Evolutionary conservation across 2,797 vertebrate genomes (phyloP).

Genomic region (Aeoliscus strigatus): DNA sequence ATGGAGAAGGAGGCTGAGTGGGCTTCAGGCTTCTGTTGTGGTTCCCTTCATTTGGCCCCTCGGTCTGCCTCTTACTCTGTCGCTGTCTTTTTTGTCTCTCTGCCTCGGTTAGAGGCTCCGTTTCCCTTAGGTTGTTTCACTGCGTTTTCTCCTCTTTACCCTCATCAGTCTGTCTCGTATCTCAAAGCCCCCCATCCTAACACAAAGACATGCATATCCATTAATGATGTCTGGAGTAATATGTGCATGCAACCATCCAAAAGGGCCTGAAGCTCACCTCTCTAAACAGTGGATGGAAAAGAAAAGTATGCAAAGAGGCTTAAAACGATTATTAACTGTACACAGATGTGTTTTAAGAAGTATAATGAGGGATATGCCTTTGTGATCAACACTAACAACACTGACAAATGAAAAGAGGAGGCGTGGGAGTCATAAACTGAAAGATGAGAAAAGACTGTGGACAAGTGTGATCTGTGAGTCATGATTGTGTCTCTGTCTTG

Average conservation of each 20-base stretch:
- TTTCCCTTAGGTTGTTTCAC: constrained; percentile 45
- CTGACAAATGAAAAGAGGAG: not conserved
- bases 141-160: constrained; percentile 28
- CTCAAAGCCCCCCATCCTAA: constrained; percentile 24
- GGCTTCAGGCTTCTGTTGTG: constrained; percentile 65
- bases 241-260: constrained; percentile 12
- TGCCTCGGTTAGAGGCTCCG: constrained; percentile 43
- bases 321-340: too few relatives aligned
- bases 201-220: constrained; percentile 19
- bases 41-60: constrained; percentile 57
- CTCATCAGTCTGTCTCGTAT: constrained; percentile 33
- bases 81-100: constrained; percentile 45
- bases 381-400: too few relatives aligned
- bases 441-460: not conserved
- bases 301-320: too few relatives aligned
- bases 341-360: too few relatives aligned
- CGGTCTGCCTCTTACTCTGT: constrained; percentile 40
- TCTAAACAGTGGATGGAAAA: too few relatives aligned
- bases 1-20: constrained; percentile 55
- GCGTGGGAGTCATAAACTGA: too few relatives aligned
- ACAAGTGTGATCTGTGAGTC: constrained; percentile 34
- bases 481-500: constrained; percentile 31
- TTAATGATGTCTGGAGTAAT: constrained; percentile 25
- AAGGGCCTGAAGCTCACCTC: too few relatives aligned
- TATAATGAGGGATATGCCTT: too few relatives aligned